Base-by-base conservation (phyloP, 2,888 invertebrate genomes). In the Diplolepis rosae region DNA sequence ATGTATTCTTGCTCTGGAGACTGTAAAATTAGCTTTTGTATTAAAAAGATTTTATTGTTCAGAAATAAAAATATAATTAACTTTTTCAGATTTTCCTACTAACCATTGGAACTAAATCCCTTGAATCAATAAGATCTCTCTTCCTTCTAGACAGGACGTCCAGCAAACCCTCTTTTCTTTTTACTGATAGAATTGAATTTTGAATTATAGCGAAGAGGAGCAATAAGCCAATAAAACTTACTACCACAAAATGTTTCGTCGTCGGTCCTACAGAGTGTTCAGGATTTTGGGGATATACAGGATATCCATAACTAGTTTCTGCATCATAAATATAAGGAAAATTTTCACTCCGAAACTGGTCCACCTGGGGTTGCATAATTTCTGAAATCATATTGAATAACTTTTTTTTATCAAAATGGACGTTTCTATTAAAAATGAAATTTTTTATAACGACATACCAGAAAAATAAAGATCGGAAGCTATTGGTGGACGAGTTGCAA, bases 201-300 rank as follows among this genome's bases (percentile, higher is more conserved):
- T 88, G 88, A 75, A 89, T 83, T 13, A 89, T 78, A 2, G 88
- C 87, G 69, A 89, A 87, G 3, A 89, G 85, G 24, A 88, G 77
- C 5, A 88, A 66, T 30, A 89, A 75, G 5, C 88, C 88, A 68
- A 89, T 88, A 70, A 89, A 89, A 65, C 88, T 85, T 66, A 87
- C 88, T 70, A 88, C 77, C 6, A 86, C 77, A 39, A 88, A 83
- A 66, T 87, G 88, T 71, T 86, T 89, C 11, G 87, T 75, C 0
- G 85, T 80, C 2, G 85, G 80, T 13, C 80, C 79, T 45, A 86
- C 68, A 24, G 84, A 78, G 42, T 80, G 75, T 51, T 85, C 84
- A 3, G 79, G 24, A 42, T 74, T 74, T 50, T 32, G 74, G 69
- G 70, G 79, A 68, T 5, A 77, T 74, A 75, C 30, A 4, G 67